phyloP scores from a whole-genome alignment of 2,888 invertebrate genomes.

The Drosophila austrosaltans region DNA sequence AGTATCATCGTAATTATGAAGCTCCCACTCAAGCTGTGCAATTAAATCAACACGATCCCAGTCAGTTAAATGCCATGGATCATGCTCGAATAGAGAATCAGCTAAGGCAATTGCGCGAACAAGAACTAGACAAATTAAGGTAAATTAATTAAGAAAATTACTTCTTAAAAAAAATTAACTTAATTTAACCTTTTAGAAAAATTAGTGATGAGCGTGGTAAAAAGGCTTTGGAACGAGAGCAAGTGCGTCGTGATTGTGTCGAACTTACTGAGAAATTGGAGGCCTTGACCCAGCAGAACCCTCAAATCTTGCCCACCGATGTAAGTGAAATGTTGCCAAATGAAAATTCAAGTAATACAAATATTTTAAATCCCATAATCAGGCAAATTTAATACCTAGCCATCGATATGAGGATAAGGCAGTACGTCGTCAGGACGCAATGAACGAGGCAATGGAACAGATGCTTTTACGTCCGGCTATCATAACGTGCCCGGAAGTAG shows the following conservation, averaged over 20 bases:
- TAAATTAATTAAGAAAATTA: conserved; percentile 23
- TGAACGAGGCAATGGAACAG: conserved; percentile 85
- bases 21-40: conserved; percentile 80
- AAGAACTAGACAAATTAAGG: conserved; percentile 70
- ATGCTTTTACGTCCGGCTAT: conserved; percentile 80
- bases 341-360: not conserved
- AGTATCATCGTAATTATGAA: conserved; percentile 82
- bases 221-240: conserved; percentile 84
- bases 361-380: not conserved
- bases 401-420: conserved; percentile 83
- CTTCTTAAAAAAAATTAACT: not conserved
- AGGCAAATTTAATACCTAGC: conserved; percentile 83
- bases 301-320: conserved; percentile 68
- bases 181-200: conserved; percentile 62
- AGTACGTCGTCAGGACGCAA: conserved; percentile 83
- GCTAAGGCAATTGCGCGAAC: conserved; percentile 59
- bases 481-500: conserved; percentile 80
- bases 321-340: conserved; percentile 52
- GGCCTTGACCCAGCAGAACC: conserved; percentile 82
- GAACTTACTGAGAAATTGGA: conserved; percentile 84
- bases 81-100: conserved; percentile 74
- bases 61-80: conserved; percentile 75
- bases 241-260: conserved; percentile 84
- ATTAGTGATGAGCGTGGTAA: conserved; percentile 82
- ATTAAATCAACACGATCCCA: conserved; percentile 64